phyloP scores from a whole-genome alignment of 2,113 vertebrate species.

The Mustelus asterias region DNA sequence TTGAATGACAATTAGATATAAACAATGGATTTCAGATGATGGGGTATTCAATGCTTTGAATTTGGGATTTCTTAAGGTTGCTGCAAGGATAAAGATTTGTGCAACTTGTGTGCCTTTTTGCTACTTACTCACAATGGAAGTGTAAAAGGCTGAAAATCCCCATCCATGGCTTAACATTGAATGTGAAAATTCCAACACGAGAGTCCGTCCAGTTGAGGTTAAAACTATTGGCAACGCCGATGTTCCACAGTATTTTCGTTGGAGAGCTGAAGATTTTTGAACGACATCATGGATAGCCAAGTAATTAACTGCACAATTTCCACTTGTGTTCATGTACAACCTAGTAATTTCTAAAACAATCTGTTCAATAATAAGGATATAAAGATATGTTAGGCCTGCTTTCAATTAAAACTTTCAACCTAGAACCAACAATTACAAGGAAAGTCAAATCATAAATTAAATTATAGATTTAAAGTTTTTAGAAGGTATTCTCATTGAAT shows the following conservation, averaged over 20 bases:
- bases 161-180: not conserved
- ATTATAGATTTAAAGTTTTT: not conserved
- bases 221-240: not conserved
- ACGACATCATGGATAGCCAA: not conserved
- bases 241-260: not conserved
- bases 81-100: not conserved
- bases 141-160: conserved; percentile 9
- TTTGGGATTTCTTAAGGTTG: not conserved
- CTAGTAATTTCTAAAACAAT: not conserved
- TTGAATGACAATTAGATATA: not conserved
- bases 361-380: not conserved
- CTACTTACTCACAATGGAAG: not conserved
- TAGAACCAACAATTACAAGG: not conserved
- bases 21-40: not conserved
- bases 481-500: not conserved
- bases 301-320: not conserved
- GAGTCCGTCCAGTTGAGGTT: not conserved
- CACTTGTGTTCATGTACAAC: not conserved
- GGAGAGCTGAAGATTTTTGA: not conserved
- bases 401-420: not conserved
- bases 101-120: not conserved
- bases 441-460: not conserved
- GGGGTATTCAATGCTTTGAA: not conserved
- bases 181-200: conserved; percentile 2
- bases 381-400: not conserved